Percentiles rank a stretch among this genome's conserved stretches.
phyloP scores from a whole-genome alignment of 2,888 invertebrate species.

The Itoplectis maculator region DNA sequence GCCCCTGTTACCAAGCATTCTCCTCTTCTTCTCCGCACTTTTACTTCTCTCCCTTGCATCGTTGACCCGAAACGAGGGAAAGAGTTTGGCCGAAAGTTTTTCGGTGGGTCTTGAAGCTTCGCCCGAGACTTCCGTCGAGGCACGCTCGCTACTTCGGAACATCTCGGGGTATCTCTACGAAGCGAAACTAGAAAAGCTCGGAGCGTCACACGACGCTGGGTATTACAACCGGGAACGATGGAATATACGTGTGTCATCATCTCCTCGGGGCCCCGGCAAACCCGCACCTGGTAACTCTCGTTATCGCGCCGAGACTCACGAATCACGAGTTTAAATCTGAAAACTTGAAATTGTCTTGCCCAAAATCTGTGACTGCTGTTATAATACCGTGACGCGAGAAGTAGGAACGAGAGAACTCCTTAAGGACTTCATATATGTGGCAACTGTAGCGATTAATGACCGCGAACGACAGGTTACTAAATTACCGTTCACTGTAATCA shows the following conservation, averaged over 20 bases:
- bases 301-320: conserved; percentile 2
- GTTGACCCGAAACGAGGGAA: conserved; percentile 58
- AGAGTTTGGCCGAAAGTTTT: conserved; percentile 56
- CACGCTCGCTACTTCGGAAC: neutral
- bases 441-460: neutral
- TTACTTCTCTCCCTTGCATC: conserved; percentile 39
- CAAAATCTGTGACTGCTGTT: conserved; percentile 16
- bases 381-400: neutral
- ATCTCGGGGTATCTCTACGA: neutral
- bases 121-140: conserved; percentile 17
- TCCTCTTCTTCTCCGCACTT: conserved; percentile 20
- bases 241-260: conserved; percentile 11
- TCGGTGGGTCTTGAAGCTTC: neutral
- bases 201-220: neutral
- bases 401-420: neutral
- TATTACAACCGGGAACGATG: conserved; percentile 10
- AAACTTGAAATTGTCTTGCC: conserved; percentile 56
- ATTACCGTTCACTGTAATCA: neutral
- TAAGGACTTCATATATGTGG: neutral
- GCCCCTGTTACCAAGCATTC: conserved; percentile 19
- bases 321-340: conserved; percentile 32
- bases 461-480: neutral
- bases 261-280: neutral
- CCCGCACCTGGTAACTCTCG: neutral
- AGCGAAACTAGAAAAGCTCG: neutral